phyloP scores from a whole-genome alignment of 1,140 invertebrate species.

The Manduca sexta region DNA sequence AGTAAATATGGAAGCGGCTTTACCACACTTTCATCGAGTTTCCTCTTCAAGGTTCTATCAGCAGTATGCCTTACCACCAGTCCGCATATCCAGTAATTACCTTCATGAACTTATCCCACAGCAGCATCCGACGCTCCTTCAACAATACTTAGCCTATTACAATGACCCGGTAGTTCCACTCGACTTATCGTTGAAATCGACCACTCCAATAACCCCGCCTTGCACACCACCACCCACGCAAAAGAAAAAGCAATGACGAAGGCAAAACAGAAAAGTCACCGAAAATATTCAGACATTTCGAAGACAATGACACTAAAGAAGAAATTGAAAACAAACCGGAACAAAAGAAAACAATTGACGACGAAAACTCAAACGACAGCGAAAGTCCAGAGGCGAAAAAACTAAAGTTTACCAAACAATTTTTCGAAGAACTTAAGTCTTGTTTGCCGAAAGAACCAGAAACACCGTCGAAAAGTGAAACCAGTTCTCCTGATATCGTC shows the following conservation, averaged over 20 bases:
- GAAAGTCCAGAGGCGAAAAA: constrained; percentile 69
- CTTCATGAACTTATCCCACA: constrained; percentile 58
- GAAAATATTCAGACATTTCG: constrained; percentile 63
- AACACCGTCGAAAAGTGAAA: constrained; percentile 47
- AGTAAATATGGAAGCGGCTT: constrained; percentile 49
- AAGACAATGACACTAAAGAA: constrained; percentile 44
- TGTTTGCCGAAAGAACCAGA: constrained; percentile 45
- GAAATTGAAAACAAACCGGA: constrained; percentile 32
- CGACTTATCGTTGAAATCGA: constrained; percentile 72
- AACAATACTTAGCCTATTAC: constrained; percentile 67
- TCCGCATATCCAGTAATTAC: constrained; percentile 51
- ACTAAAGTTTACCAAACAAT: constrained; percentile 59
- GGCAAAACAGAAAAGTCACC: constrained; percentile 67
- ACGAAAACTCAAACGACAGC: constrained; percentile 58
- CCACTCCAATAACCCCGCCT: constrained; percentile 75
- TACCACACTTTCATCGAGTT: constrained; percentile 58
- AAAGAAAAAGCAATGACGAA: constrained; percentile 61
- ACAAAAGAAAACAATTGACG: constrained; percentile 42
- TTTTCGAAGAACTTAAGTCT: constrained; percentile 60
- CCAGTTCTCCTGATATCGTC: constrained; percentile 71
- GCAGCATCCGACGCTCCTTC: constrained; percentile 56
- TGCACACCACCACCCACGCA: constrained; percentile 74
- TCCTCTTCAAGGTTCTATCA: constrained; percentile 57
- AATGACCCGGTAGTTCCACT: constrained; percentile 72
- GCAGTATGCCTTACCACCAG: constrained; percentile 52